Evolutionary conservation across 1,140 invertebrate genomes (phyloP), one percentile per base, ranked within the genome.

Genomic region (Odontomachus brunneus): DNA sequence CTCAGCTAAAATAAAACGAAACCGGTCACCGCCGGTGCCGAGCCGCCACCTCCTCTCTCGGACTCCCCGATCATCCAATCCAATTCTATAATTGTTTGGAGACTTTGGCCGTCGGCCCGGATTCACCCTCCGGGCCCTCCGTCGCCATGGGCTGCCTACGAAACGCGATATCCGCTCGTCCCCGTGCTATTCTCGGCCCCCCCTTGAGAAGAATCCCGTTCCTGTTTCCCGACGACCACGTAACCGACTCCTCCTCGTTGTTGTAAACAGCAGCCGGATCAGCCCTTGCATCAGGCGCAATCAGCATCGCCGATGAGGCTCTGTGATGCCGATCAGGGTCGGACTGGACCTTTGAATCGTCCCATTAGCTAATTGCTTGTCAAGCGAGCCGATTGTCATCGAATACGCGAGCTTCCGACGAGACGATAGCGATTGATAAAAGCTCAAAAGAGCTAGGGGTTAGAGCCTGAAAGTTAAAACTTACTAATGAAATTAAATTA

Each of bases 1-100:
- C 90, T 89, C 89, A 91, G 92, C 90, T 91, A 93, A 94, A 94
- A 94, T 94, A 94, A 94, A 94, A 93, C 91, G 90, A 93, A 91
- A 91, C 85, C 83, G 73, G 74, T 85, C 81, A 53, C 51, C 26
- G 85, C 72, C 86, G 86, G 74, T 84, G 87, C 84, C 83, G 84
- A 44, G 38, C 9, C 38, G 80, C 85, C 60, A 66, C 60, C 90
- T 90, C 88, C 83, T 84, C 90, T 88, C 83, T 84, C 89, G 89
- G 91, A 90, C 89, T 89, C 90, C 92, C 90, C 88, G 90, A 93
- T 92, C 92, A 93, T 92, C 92, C 88, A 91, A 92, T 91, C 90
- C 91, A 89, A 93, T 87, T 94, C 93, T 94, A 94, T 94, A 94
- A 94, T 94, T 94, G 93, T 91, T 91, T 90, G 76, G 86, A 80